Evolutionary conservation across 2,888 invertebrate genomes (phyloP).

Genomic region (Cheilosia variabilis): DNA sequence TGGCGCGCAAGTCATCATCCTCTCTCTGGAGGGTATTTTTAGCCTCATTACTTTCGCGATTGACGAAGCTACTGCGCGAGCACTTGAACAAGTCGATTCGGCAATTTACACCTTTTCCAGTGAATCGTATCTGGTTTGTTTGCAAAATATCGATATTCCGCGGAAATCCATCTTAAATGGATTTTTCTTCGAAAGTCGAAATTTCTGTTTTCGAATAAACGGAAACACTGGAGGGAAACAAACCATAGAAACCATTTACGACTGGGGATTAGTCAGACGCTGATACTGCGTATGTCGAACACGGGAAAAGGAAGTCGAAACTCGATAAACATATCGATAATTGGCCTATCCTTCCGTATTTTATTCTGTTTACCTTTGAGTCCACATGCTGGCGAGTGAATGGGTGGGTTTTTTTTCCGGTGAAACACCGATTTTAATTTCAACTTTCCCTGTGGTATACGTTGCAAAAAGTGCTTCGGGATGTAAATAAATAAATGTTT

Average conservation of each 20-base stretch:
- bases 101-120: constrained; percentile 24
- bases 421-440: constrained; percentile 27
- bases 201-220: constrained; percentile 1
- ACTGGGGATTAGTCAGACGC: constrained; percentile 6
- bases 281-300: background rate
- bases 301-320: constrained; percentile 35
- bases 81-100: constrained; percentile 8
- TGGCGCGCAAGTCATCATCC: constrained; percentile 38
- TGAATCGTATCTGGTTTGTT: constrained; percentile 30
- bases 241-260: background rate
- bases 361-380: constrained; percentile 45
- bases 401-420: background rate
- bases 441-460: constrained; percentile 3
- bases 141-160: background rate
- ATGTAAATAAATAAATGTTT: constrained; percentile 24
- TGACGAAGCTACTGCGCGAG: background rate
- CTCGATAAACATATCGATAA: constrained; percentile 46
- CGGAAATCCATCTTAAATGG: background rate
- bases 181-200: constrained; percentile 12
- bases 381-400: constrained; percentile 6
- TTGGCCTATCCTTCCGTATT: constrained; percentile 41
- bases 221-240: background rate
- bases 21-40: constrained; percentile 36
- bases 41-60: constrained; percentile 14
- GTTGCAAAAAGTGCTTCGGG: constrained; percentile 5